Base-by-base conservation (phyloP, 2,888 invertebrate genomes). In the Rhaphigaster nebulosa region DNA sequence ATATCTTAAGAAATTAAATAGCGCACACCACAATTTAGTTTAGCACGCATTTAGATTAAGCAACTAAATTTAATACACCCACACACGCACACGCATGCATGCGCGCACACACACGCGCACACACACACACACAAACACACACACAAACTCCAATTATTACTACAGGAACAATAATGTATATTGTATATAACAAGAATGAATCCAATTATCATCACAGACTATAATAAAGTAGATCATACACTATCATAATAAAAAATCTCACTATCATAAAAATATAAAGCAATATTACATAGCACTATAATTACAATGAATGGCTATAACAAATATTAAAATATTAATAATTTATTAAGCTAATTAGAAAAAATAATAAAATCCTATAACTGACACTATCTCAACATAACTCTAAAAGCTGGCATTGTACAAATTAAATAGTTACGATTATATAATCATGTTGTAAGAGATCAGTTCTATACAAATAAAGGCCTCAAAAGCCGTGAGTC, bases 381-480 rank as follows among this genome's bases (percentile, higher is more conserved):
- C 20, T 65, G n/a, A 60, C 60, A 60, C n/a, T 60, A 60, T n/a
- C 1, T 60, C 60, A 18, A 65, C 20, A 76, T 76, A 38, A 34
- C 34, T 76, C 20, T 20, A 76, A 76, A 76, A 76, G 70, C 70
- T 76, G 70, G 34, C 70, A 76, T 23, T 76, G 34, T 76, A 76
- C 20, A 76, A 76, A 76, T 5, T 29, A 29, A 65, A 29, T 65
- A 13, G 29, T 65, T 29, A 29, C 29, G 29, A 6, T n/a, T n/a
- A n/a, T n/a, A n/a, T 60, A n/a, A 60, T n/a, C 8, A 65, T 65
- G 29, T 38, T 23, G 2, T 38, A 76, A 76, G 38, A 76, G 70
- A 76, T 76, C 38, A 76, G 12, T 76, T 76, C 23, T 20, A 20
- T 23, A 76, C 18, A 76, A 76, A 60, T 60, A n/a, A 60, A 60